phyloP scores from a whole-genome alignment of 2,797 vertebrate species.

The Urosaurus nigricauda region DNA sequence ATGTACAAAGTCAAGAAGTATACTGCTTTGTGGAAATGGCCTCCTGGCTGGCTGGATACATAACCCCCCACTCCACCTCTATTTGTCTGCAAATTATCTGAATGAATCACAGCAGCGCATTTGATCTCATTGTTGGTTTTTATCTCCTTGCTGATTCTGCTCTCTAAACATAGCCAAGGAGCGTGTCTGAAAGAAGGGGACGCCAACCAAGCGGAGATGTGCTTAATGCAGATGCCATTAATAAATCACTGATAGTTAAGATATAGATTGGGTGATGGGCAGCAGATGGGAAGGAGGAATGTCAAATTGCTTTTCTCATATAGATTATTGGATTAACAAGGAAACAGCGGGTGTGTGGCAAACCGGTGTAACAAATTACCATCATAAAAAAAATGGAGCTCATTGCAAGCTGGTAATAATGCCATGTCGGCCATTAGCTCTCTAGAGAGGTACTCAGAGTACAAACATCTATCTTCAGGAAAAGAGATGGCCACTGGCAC shows the following conservation, averaged over 20 bases:
- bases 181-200: constrained; percentile 61
- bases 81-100: constrained; percentile 54
- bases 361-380: constrained; percentile 83
- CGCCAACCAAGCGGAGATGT: constrained; percentile 71
- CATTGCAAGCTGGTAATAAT: constrained; percentile 78
- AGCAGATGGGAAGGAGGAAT: constrained; percentile 83
- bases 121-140: constrained; percentile 64
- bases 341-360: constrained; percentile 81
- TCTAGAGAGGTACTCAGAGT: constrained; percentile 74
- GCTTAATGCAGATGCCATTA: constrained; percentile 78
- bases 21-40: neutral
- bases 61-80: neutral
- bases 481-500: constrained; percentile 72
- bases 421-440: constrained; percentile 75
- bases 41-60: neutral
- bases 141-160: constrained; percentile 61
- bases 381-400: constrained; percentile 80
- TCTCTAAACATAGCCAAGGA: constrained; percentile 67
- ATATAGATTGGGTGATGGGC: constrained; percentile 84
- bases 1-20: neutral
- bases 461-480: constrained; percentile 72
- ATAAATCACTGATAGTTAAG: constrained; percentile 85
- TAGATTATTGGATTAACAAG: constrained; percentile 87
- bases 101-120: constrained; percentile 49
- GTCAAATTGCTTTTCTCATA: constrained; percentile 86